These are phyloP conservation scores for Drosophila obscura DNA, from an alignment of 1,140 invertebrate species.

Conservation along the genomic window DNA sequence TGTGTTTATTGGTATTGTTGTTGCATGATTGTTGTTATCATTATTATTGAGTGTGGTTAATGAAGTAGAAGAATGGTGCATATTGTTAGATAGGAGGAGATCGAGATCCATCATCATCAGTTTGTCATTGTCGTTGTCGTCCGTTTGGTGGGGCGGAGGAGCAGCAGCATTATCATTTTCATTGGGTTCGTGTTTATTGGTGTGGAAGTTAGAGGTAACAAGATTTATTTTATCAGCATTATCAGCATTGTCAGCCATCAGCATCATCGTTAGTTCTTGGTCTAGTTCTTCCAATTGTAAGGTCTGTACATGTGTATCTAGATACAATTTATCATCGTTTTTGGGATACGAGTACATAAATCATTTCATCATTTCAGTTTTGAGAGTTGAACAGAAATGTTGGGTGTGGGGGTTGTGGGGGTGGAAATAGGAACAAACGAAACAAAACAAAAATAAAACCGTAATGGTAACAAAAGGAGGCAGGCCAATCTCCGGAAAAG, in stretches of 20 bases:
- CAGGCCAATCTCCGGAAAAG: constrained; percentile 82
- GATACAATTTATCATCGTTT: constrained; percentile 82
- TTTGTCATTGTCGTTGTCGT: constrained; percentile 18
- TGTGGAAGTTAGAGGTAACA: constrained; percentile 83
- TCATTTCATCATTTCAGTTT: constrained; percentile 54
- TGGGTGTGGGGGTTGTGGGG: neutral
- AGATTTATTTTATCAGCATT: constrained; percentile 84
- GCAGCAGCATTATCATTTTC: constrained; percentile 20
- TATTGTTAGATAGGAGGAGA: constrained; percentile 46
- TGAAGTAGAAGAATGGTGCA: constrained; percentile 59
- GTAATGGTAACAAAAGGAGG: constrained; percentile 60
- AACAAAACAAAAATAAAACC: constrained; percentile 27
- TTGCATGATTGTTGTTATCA: constrained; percentile 48
- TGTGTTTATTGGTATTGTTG: constrained; percentile 49
- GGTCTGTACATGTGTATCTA: constrained; percentile 87
- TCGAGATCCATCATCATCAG: constrained; percentile 49
- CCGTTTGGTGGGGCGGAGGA: constrained; percentile 34
- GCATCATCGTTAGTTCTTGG: constrained; percentile 85
- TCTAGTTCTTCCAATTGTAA: constrained; percentile 87
- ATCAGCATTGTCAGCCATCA: constrained; percentile 76
- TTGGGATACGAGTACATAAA: constrained; percentile 64
- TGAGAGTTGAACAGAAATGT: constrained; percentile 34
- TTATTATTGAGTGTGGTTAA: constrained; percentile 45
- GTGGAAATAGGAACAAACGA: constrained; percentile 4
- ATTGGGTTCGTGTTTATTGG: constrained; percentile 41